These are phyloP conservation scores for Cynopterus sphinx DNA, from an alignment of 2,797 vertebrate species.

Conservation along the genomic window DNA sequence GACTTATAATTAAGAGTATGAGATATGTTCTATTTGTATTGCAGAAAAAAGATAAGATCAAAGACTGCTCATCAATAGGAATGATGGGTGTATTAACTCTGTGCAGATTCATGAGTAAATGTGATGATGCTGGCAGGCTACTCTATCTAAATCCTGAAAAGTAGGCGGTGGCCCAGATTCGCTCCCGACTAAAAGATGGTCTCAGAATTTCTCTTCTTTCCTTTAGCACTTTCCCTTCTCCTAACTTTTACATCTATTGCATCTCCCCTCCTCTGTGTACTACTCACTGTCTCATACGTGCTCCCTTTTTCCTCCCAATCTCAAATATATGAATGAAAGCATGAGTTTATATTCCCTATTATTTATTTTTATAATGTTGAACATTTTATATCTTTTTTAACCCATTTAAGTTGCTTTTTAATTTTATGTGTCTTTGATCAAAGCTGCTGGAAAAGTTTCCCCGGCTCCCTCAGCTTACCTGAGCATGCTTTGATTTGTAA, in stretches of 20 bases:
- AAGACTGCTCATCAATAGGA: not conserved
- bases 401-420: not conserved
- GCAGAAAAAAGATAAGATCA: not conserved
- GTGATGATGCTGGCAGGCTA: not conserved
- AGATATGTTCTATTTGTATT: not conserved
- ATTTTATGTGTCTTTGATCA: slow-evolving; percentile 6
- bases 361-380: not conserved
- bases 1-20: not conserved
- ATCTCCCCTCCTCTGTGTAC: not conserved
- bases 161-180: not conserved
- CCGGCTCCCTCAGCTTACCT: not conserved
- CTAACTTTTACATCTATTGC: not conserved
- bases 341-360: not conserved
- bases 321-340: not conserved
- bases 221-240: not conserved
- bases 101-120: not conserved
- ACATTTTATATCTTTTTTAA: slow-evolving; percentile 1
- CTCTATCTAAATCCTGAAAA: not conserved
- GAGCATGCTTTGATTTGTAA: not conserved
- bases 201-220: not conserved
- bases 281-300: not conserved
- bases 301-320: not conserved
- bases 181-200: not conserved
- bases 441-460: not conserved
- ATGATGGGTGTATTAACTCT: not conserved